Evolutionary conservation across 2,888 invertebrate species (phyloP), one percentile per base, ranked within the genome.

Genomic region (Vesta saturnalis): DNA sequence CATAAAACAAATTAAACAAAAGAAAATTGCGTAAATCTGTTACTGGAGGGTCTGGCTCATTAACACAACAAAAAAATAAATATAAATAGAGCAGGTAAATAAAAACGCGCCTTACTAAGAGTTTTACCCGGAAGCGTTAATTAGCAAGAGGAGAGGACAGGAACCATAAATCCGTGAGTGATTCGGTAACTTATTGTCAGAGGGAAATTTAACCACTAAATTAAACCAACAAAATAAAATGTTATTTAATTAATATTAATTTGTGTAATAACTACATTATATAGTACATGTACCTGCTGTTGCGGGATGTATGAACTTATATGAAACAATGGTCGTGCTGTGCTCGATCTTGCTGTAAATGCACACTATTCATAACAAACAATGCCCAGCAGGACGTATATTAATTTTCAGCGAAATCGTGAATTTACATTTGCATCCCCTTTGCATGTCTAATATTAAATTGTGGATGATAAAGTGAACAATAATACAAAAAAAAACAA

Each of bases 261-360:
- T 52, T 54, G 18, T 60, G 58, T 58, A 63, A 68, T 64, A 66
- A 65, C 61, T 66, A 54, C 49, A 60, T 15, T 18, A 67, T 5
- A 15, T 63, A 67, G 60, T 54, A 49, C 56, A 56, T 49, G 60
- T 43, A 64, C 64, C 64, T 68, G 64, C 64, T 60, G 68, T 60
- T 60, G 22, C 60, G 56, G 57, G 65, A 69, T 61, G 60, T 62
- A 57, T 10, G 59, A 62, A 74, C 72, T 73, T 62, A 73, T 67
- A 67, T 64, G 71, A 66, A 69, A 76, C 73, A 76, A 76, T 73
- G 67, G 72, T 71, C 74, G 71, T 72, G 75, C 76, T 74, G 75
- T 72, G 76, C 73, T 72, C 74, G 77, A 77, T 77, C 76, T 77
- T 76, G 77, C 72, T 75, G 75, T 75, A 77, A 77, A 76, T 77